Evolutionary conservation across 2,888 invertebrate species (phyloP).

Genomic region (Hydrotaea cyrtoneurina): DNA sequence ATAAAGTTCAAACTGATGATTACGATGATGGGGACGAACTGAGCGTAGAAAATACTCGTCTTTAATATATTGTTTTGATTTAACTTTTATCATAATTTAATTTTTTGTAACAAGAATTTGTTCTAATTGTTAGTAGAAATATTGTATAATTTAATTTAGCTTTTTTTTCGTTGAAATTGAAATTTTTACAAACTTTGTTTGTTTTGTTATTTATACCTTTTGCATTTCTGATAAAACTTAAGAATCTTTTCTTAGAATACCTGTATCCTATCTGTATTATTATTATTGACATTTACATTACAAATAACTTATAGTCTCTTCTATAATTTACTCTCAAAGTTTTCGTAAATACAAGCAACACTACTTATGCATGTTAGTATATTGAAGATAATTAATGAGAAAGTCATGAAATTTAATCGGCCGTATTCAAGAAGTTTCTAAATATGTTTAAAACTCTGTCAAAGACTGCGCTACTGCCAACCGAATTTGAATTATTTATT

Average conservation of each 20-base stretch:
- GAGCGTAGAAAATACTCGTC: slow-evolving; percentile 79
- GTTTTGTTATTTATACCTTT: background rate
- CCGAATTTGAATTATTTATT: background rate
- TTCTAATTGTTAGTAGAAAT: slow-evolving; percentile 42
- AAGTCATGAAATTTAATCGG: background rate
- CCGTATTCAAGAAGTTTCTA: background rate
- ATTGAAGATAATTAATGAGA: background rate
- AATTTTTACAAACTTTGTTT: slow-evolving; percentile 8
- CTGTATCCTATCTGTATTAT: background rate
- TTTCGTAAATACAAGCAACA: background rate
- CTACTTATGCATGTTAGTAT: slow-evolving; percentile 7
- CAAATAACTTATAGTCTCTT: background rate
- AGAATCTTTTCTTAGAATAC: slow-evolving; percentile 6
- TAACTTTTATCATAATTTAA: slow-evolving; percentile 1
- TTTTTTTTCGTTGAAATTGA: slow-evolving; percentile 18
- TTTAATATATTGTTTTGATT: slow-evolving; percentile 69
- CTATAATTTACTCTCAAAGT: background rate
- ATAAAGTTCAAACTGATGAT: slow-evolving; percentile 42
- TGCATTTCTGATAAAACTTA: slow-evolving; percentile 2
- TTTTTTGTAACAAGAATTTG: slow-evolving; percentile 37
- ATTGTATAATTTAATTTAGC: slow-evolving; percentile 38
- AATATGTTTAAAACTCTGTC: background rate
- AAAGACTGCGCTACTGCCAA: slow-evolving; percentile 18
- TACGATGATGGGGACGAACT: slow-evolving; percentile 75
- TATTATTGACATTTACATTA: slow-evolving; percentile 20